Evolutionary conservation across 2,113 vertebrate species (phyloP).

Genomic region (Pseudorasbora parva): DNA sequence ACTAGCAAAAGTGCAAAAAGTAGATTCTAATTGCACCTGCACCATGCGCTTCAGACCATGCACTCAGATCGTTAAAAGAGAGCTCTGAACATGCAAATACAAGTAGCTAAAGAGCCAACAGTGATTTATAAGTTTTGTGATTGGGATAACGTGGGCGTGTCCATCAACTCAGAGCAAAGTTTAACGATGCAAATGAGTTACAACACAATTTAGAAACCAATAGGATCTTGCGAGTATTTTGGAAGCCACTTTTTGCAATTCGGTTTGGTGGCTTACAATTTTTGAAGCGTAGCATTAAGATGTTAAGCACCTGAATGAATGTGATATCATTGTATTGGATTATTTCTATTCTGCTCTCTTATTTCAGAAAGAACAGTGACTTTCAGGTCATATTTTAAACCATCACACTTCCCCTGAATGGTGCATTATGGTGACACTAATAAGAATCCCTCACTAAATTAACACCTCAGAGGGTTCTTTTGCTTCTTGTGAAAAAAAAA

Average conservation of each 20-base stretch:
- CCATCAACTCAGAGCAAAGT: background rate
- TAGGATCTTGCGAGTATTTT: background rate
- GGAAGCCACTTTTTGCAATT: background rate
- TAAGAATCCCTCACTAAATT: background rate
- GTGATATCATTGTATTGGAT: too few relatives aligned
- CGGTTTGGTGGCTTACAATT: background rate
- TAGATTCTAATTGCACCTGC: too few relatives aligned
- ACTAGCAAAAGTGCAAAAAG: too few relatives aligned
- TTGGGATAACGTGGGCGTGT: background rate
- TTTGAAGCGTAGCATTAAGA: too few relatives aligned
- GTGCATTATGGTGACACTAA: background rate
- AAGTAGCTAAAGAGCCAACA: background rate
- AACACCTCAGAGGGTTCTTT: conserved; percentile 6
- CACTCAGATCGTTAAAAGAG: too few relatives aligned
- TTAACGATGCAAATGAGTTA: background rate
- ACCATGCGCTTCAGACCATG: too few relatives aligned
- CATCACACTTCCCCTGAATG: background rate
- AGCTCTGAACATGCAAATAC: background rate
- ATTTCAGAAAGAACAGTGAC: background rate
- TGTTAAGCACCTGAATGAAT: too few relatives aligned
- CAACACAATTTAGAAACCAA: background rate
- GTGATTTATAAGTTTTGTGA: too few relatives aligned
- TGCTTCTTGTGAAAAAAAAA: background rate
- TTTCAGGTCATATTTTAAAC: background rate
- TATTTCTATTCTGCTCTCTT: background rate